Percentiles rank a stretch among this genome's conserved stretches.
phyloP scores from a whole-genome alignment of 2,113 vertebrate genomes.

The Thalassoma bifasciatum region DNA sequence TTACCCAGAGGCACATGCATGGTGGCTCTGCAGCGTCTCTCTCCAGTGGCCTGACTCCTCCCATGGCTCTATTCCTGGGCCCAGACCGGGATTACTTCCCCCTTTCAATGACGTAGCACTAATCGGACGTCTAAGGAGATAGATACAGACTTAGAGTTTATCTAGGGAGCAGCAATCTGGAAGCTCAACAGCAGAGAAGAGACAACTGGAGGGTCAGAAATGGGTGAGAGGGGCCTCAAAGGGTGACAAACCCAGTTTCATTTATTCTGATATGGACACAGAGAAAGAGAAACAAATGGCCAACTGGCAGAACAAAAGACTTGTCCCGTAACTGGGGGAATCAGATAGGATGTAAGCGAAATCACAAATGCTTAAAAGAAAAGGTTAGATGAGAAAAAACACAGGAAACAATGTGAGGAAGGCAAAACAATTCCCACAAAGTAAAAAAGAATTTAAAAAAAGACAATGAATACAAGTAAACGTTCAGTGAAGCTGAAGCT shows the following conservation, averaged over 20 bases:
- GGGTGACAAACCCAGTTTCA: not conserved
- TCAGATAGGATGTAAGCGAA: too few species aligned
- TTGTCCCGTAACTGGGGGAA: too few species aligned
- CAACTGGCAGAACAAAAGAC: not conserved
- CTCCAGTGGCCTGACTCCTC: slow-evolving; percentile 56
- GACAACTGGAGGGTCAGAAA: slow-evolving; percentile 48
- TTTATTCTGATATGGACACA: not conserved
- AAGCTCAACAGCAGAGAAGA: slow-evolving; percentile 47
- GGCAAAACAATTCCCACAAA: too few species aligned
- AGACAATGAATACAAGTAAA: too few species aligned
- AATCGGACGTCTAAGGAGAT: slow-evolving; percentile 84
- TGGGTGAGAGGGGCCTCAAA: not conserved
- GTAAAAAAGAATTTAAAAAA: too few species aligned
- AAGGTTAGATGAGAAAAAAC: too few species aligned
- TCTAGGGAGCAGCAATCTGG: slow-evolving; percentile 72
- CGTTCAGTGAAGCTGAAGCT: too few species aligned
- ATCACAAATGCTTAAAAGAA: too few species aligned
- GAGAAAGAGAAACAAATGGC: not conserved
- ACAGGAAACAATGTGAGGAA: too few species aligned
- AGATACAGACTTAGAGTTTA: slow-evolving; percentile 80
- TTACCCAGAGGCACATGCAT: slow-evolving; percentile 73
- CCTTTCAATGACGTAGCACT: slow-evolving; percentile 75
- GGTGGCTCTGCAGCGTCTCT: slow-evolving; percentile 45
- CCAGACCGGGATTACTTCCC: slow-evolving; percentile 76
- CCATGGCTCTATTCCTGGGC: slow-evolving; percentile 79